Evolutionary conservation across 2,888 invertebrate genomes (phyloP).

Genomic region (Drosophila seclusa): DNA sequence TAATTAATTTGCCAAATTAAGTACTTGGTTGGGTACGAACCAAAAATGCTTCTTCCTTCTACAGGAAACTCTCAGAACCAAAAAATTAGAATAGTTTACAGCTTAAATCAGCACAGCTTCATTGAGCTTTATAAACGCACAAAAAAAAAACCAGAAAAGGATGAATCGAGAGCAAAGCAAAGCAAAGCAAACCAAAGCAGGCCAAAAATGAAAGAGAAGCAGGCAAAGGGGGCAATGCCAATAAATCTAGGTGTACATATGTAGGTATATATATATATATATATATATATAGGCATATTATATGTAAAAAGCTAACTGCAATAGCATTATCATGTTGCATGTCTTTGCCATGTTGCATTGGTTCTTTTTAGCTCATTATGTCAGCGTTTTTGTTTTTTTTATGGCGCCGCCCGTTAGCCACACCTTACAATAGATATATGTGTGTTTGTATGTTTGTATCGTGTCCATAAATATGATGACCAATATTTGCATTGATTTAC

Average conservation of each 20-base stretch:
- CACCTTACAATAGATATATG: slow-evolving; percentile 32
- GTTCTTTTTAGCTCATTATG: slow-evolving; percentile 53
- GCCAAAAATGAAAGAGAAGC: slow-evolving; percentile 16
- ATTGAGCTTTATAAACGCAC: not conserved
- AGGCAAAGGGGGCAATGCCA: slow-evolving; percentile 39
- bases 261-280: not conserved
- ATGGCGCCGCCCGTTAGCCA: slow-evolving; percentile 40
- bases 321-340: slow-evolving; percentile 21
- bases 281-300: not conserved
- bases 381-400: slow-evolving; percentile 36
- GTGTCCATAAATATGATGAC: slow-evolving; percentile 44
- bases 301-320: slow-evolving; percentile 2
- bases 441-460: not conserved
- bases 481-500: slow-evolving; percentile 55
- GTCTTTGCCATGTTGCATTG: slow-evolving; percentile 18
- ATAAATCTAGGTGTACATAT: slow-evolving; percentile 9
- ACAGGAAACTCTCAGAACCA: not conserved
- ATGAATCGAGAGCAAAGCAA: slow-evolving; percentile 9
- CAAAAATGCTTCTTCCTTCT: not conserved
- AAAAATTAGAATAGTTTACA: not conserved
- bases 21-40: not conserved
- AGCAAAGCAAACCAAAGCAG: slow-evolving; percentile 4
- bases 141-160: not conserved
- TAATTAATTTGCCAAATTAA: not conserved
- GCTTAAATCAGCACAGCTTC: not conserved